Conservation (phyloP, 2,797 vertebrate genomes). For the Cheirogaleus major region DNA sequence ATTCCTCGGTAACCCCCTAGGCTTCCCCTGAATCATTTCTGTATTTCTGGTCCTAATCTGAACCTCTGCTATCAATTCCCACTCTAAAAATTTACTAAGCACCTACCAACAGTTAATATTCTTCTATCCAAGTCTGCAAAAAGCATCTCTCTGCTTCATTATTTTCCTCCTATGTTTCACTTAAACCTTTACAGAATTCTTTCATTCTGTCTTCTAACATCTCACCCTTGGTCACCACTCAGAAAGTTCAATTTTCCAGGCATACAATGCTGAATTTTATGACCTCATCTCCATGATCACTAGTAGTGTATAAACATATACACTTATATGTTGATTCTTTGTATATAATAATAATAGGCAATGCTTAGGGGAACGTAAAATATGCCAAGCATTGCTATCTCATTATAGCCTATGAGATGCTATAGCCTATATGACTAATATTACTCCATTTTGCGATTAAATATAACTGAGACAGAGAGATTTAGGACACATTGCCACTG, state of each 20-base stretch:
- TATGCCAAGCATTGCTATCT: background rate
- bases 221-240: background rate
- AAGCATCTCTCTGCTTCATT: background rate
- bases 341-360: background rate
- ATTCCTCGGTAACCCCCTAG: background rate
- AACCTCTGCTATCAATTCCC: background rate
- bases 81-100: background rate
- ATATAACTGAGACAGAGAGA: background rate
- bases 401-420: background rate
- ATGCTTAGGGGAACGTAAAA: background rate
- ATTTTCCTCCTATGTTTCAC: background rate
- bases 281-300: background rate
- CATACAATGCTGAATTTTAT: background rate
- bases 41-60: background rate
- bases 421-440: background rate
- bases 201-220: background rate
- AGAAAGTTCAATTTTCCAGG: slow-evolving; percentile 7
- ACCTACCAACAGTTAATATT: background rate
- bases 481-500: background rate
- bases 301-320: background rate
- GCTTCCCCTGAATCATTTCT: background rate
- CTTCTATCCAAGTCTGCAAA: background rate
- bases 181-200: background rate
- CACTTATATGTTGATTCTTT: background rate
- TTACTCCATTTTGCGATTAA: background rate